Evolutionary conservation across 2,113 vertebrate genomes (phyloP), one percentile per base, ranked within the genome.

Genomic region (Alligator sinensis): DNA sequence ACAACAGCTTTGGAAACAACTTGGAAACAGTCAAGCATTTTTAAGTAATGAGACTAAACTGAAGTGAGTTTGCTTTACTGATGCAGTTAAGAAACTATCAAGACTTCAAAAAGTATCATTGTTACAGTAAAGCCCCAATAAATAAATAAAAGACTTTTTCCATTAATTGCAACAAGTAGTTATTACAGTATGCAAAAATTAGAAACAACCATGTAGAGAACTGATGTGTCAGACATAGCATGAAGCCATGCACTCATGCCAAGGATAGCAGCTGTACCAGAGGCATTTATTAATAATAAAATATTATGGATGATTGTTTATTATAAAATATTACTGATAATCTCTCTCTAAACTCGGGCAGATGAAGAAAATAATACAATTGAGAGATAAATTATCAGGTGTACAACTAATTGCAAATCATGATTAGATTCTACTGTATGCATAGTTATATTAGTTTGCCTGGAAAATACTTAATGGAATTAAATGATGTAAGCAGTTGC

Each of bases 21-120:
- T 93, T 91, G 86, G 78, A 25, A 95, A 91, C 34, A 80, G 72
- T 64, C 82, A 93, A 84, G n/a, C 30, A 62, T 80, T 82, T 85
- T 72, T 62, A 57, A 86, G 5, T 18, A 55, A 90, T 7, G 64
- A 86, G 11, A 5, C 59, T 62, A 83, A 87, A 94, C 88, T 1
- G 4, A 91, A 93, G 86, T 58, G 5, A 68, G 81, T 87, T 8
- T 47, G 28, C 60, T 83, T 85, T 91, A 93, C 30, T 90, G 77
- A 94, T 85, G 30, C 66, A 88, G 84, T 79, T 64, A 79, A 3
- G 19, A 91, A 28, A 93, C 82, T 55, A 61, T 28, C 80, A n/a
- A 22, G 58, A 82, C 94, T 94, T 92, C 59, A 91, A 87, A 91
- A 75, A 19, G 58, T 2, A 3, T 64, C 60, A 17, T 38, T 86